These are phyloP conservation scores for Podargus strigoides DNA, from an alignment of 2,797 vertebrate species.

Conservation along the genomic window DNA sequence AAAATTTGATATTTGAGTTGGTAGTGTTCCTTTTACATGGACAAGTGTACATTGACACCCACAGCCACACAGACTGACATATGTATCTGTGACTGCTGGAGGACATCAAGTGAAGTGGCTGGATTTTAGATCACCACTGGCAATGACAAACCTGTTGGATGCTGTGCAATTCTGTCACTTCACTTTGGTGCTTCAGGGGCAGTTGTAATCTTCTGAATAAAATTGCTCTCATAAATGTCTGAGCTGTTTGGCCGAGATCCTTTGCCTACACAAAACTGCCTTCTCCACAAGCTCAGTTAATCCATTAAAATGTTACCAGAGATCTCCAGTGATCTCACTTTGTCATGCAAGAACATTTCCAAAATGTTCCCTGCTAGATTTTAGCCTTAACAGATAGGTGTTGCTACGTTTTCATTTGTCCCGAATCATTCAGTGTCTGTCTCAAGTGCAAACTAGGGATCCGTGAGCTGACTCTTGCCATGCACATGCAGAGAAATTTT, in stretches of 20 bases:
- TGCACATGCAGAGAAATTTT: not conserved
- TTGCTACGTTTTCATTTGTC: not conserved
- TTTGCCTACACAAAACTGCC: not conserved
- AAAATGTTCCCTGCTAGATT: not conserved
- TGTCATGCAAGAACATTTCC: not conserved
- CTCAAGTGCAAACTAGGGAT: not conserved
- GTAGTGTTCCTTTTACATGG: not conserved
- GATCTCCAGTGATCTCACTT: conserved; percentile 10
- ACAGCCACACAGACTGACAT: not conserved
- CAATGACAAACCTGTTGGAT: not conserved
- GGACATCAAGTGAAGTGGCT: not conserved
- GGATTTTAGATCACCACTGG: not conserved
- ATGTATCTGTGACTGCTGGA: not conserved
- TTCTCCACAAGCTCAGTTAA: not conserved
- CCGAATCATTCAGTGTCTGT: not conserved
- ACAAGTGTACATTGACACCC: not conserved
- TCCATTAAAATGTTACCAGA: conserved; percentile 1
- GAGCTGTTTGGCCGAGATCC: not conserved
- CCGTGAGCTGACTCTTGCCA: not conserved
- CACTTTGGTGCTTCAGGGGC: not conserved
- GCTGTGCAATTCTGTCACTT: conserved; percentile 29
- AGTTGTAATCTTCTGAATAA: not conserved
- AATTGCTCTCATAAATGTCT: not conserved
- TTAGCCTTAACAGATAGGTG: not conserved
- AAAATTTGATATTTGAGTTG: not conserved